Conservation (phyloP, 2,888 invertebrate genomes). For the Caenorhabditis becei region DNA sequence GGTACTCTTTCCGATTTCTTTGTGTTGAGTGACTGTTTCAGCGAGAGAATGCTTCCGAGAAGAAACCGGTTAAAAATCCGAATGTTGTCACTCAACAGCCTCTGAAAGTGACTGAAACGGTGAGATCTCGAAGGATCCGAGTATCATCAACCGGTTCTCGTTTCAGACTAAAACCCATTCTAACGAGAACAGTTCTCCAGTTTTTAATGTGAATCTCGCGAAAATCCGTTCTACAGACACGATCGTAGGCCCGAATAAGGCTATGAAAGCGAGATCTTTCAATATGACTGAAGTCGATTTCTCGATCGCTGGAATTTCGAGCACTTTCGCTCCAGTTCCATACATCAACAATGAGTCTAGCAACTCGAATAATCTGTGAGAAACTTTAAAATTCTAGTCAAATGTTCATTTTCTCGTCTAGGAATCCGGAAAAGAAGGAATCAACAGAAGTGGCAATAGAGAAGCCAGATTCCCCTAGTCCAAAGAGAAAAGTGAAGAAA, state of each 20-base stretch:
- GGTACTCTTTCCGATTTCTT: not conserved
- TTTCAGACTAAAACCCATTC: not conserved
- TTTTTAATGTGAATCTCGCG: conserved; percentile 34
- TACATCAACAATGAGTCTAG: conserved; percentile 13
- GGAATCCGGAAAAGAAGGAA: not conserved
- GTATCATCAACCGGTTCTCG: too few relatives aligned
- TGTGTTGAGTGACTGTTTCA: not conserved
- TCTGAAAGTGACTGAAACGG: not conserved
- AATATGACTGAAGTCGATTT: conserved; percentile 58
- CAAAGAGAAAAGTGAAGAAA: conserved; percentile 39
- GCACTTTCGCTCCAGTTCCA: conserved; percentile 56
- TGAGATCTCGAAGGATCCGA: too few relatives aligned
- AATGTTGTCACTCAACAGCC: conserved; percentile 16
- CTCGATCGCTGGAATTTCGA: conserved; percentile 48
- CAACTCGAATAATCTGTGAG: conserved; percentile 19
- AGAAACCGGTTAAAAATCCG: not conserved
- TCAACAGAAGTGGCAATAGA: not conserved
- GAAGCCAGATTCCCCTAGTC: conserved; percentile 54
- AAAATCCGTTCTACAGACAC: conserved; percentile 55
- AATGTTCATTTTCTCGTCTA: not conserved
- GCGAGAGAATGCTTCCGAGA: not conserved
- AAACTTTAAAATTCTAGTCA: not conserved
- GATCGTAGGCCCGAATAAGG: conserved; percentile 37
- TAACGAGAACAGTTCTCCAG: conserved; percentile 7
- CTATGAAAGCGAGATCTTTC: conserved; percentile 49